phyloP scores from a whole-genome alignment of 2,888 invertebrate species.

The Gisinianus flammeolus region DNA sequence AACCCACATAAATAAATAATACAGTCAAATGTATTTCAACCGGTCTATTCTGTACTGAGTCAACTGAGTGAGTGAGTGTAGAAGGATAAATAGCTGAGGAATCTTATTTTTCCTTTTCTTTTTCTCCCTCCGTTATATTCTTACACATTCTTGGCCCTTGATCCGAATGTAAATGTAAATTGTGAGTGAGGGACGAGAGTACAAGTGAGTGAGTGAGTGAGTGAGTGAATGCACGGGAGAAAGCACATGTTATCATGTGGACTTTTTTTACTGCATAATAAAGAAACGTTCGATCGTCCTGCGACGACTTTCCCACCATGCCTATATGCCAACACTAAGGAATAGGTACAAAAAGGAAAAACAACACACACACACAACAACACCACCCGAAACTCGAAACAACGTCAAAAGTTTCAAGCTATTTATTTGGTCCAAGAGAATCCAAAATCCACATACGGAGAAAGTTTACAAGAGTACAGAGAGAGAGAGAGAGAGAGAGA shows the following conservation, averaged over 20 bases:
- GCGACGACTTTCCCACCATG: slow-evolving; percentile 4
- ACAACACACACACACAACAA: no score
- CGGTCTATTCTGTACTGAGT: background rate
- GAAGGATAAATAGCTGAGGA: no score
- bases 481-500: background rate
- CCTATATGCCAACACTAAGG: background rate
- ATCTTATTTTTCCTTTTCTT: no score
- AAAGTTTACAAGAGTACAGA: background rate
- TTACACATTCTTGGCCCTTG: slow-evolving; percentile 6
- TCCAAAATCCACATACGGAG: background rate
- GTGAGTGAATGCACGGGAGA: background rate
- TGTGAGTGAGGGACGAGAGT: no score
- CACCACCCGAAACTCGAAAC: no score
- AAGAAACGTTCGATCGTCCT: slow-evolving; percentile 21
- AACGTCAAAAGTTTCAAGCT: no score
- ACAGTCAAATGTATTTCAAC: background rate
- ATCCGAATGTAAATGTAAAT: slow-evolving; percentile 5
- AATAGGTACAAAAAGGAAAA: no score
- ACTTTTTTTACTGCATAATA: slow-evolving; percentile 17
- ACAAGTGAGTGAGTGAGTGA: no score
- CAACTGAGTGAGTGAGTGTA: no score
- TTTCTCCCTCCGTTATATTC: background rate
- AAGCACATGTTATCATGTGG: slow-evolving; percentile 11
- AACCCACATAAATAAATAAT: background rate
- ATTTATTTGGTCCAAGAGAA: background rate